These are phyloP conservation scores for Actenoides lindsayi DNA, from an alignment of 2,113 vertebrate genomes.

Conservation along the genomic window DNA sequence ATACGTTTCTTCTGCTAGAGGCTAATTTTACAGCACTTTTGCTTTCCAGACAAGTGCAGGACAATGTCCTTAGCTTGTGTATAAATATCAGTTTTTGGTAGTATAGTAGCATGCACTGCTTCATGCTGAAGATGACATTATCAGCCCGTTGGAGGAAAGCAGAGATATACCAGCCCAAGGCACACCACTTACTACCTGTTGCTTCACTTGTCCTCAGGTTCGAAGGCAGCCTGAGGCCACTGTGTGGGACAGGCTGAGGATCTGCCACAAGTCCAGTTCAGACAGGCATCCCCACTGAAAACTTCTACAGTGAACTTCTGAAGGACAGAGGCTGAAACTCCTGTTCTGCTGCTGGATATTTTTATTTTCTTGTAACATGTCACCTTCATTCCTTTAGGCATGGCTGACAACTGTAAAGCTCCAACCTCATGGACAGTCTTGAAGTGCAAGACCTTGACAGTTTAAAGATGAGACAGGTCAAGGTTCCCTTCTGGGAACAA, in stretches of 20 bases:
- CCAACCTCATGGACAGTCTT: not conserved
- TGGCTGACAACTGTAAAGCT: not conserved
- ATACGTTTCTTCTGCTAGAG: not conserved
- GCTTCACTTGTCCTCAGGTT: not conserved
- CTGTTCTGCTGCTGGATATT: not conserved
- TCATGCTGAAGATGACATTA: not conserved
- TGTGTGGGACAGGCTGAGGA: not conserved
- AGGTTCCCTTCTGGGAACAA: not conserved
- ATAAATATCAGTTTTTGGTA: not conserved
- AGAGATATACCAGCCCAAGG: not conserved
- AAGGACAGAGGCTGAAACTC: not conserved
- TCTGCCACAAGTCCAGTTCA: not conserved
- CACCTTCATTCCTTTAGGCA: not conserved
- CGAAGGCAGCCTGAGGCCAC: not conserved
- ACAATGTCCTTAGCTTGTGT: not conserved
- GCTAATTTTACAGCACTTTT: not conserved
- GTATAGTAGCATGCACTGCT: fast-evolving
- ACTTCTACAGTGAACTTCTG: not conserved
- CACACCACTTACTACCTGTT: not conserved
- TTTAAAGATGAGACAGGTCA: not conserved
- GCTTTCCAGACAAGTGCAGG: not conserved
- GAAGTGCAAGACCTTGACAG: not conserved
- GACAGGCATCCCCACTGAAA: not conserved
- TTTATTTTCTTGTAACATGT: not conserved
- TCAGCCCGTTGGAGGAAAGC: not conserved